These are phyloP conservation scores for Palloptera scutellata DNA, from an alignment of 2,888 invertebrate species.

Conservation along the genomic window DNA sequence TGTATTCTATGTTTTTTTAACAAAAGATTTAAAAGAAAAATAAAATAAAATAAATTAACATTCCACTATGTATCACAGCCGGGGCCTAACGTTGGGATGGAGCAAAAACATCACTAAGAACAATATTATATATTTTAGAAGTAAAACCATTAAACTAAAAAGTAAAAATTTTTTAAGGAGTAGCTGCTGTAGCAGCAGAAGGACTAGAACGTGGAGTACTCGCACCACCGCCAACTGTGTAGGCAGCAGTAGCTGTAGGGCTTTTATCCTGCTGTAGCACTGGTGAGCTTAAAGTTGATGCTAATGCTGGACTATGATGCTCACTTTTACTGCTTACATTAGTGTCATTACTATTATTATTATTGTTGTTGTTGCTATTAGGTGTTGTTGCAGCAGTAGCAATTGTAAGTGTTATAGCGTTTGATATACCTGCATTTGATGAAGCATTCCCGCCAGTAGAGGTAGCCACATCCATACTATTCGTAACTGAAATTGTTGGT, in stretches of 20 bases:
- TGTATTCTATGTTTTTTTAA: not conserved
- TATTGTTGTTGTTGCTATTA: not conserved
- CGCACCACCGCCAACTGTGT: slow-evolving; percentile 1
- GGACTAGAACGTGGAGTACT: slow-evolving; percentile 2
- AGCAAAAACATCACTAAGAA: slow-evolving; percentile 15
- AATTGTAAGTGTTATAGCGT: too few relatives aligned
- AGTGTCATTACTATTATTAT: not conserved
- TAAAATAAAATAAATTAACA: too few relatives aligned
- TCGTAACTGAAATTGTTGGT: slow-evolving; percentile 20
- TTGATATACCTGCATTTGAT: slow-evolving; percentile 17
- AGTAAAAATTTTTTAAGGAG: not conserved
- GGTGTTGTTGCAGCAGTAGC: too few relatives aligned
- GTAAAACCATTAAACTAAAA: not conserved
- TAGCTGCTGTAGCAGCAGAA: not conserved
- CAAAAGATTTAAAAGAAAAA: too few relatives aligned
- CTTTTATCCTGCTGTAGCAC: slow-evolving; percentile 1
- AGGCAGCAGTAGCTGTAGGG: not conserved
- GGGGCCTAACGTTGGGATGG: slow-evolving; percentile 60
- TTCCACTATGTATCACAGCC: slow-evolving; percentile 62
- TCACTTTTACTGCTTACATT: slow-evolving; percentile 19
- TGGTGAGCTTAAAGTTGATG: not conserved
- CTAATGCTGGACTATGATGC: slow-evolving; percentile 12
- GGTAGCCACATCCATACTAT: not conserved
- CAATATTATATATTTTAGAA: slow-evolving; percentile 25
- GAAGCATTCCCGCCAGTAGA: slow-evolving; percentile 26